Percentiles rank a stretch among this genome's conserved stretches.
phyloP scores from a whole-genome alignment of 2,888 invertebrate genomes.

The Lymantria monacha region DNA sequence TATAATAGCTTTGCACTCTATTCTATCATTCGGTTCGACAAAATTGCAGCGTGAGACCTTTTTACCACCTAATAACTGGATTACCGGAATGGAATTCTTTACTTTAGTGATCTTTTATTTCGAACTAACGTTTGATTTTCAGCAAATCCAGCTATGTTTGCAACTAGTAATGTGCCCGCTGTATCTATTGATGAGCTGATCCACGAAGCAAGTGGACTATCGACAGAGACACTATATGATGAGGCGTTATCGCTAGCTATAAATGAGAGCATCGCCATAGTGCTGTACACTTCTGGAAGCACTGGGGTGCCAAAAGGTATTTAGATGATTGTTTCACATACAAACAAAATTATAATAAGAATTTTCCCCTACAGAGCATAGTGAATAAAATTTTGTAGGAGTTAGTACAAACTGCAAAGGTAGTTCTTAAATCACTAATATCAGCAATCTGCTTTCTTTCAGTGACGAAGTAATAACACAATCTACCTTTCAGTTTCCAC shows the following conservation, averaged over 20 bases:
- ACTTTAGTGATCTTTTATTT: background rate
- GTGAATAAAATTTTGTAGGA: too few species aligned
- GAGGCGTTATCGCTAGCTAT: slow-evolving; percentile 61
- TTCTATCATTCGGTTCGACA: too few species aligned
- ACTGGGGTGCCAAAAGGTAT: slow-evolving; percentile 94
- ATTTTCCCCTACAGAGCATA: background rate
- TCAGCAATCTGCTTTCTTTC: too few species aligned
- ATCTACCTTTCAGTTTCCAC: too few species aligned
- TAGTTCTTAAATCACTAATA: too few species aligned
- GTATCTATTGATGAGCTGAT: slow-evolving; percentile 78
- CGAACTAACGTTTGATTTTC: slow-evolving; percentile 12
- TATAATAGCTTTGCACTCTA: too few species aligned
- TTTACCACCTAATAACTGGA: too few species aligned
- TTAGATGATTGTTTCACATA: background rate
- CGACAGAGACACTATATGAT: slow-evolving; percentile 58
- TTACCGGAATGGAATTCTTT: background rate
- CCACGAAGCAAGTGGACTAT: slow-evolving; percentile 64
- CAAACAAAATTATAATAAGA: background rate
- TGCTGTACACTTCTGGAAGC: slow-evolving; percentile 94
- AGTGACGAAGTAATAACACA: too few species aligned
- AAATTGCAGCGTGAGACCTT: too few species aligned
- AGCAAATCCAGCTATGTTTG: slow-evolving; percentile 69
- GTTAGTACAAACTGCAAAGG: too few species aligned
- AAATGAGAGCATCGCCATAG: slow-evolving; percentile 84
- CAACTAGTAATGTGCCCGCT: slow-evolving; percentile 53